Evolutionary conservation across 2,797 vertebrate genomes (phyloP).

Genomic region (Muraenolepis orangiensis): DNA sequence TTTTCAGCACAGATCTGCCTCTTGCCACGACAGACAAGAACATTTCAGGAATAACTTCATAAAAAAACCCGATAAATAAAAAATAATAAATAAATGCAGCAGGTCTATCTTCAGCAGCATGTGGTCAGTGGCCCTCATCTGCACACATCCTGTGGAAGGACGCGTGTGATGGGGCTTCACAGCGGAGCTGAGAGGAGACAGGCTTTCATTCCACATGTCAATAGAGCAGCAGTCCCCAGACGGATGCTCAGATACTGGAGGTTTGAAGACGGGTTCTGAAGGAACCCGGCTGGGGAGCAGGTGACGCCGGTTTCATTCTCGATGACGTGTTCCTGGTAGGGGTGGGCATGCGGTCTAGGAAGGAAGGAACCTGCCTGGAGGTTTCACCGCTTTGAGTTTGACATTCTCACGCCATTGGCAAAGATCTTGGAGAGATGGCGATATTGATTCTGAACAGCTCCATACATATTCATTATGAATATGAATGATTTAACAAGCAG

Average conservation of each 20-base stretch:
- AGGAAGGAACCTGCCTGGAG: no score
- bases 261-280: conserved; percentile 33
- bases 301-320: conserved; percentile 40
- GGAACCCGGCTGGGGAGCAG: no score
- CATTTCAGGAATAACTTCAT: not conserved
- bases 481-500: not conserved
- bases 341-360: not conserved
- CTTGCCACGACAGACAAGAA: not conserved
- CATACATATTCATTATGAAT: not conserved
- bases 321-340: no score
- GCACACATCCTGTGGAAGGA: conserved; percentile 21
- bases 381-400: no score
- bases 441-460: not conserved
- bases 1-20: not conserved
- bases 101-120: conserved; percentile 18
- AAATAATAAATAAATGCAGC: not conserved
- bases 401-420: not conserved
- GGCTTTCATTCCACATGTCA: conserved; percentile 56
- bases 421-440: not conserved
- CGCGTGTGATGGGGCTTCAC: conserved; percentile 52
- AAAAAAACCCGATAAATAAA: not conserved
- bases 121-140: conserved; percentile 23
- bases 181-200: conserved; percentile 39
- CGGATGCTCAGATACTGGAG: conserved; percentile 39
- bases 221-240: conserved; percentile 37